Evolutionary conservation across 2,888 invertebrate species (phyloP), one percentile per base, ranked within the genome.

Genomic region (Tenthredo scrophulariae): DNA sequence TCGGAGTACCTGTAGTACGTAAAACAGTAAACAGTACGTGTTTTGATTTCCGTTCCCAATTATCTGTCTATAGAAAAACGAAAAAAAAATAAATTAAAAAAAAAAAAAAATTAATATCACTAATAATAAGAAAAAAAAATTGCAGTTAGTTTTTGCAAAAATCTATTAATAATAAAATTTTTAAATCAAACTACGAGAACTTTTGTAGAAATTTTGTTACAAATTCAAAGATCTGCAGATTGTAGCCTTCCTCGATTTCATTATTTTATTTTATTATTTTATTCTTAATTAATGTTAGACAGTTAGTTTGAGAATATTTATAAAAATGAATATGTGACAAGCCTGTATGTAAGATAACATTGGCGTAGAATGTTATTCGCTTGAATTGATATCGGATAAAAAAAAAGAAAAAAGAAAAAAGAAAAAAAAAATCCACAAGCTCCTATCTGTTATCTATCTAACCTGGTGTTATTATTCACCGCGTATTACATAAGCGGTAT

Each of bases 1-100:
- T 70, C 6, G 33, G 7, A 37, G 43, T 40, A 74, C 10, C 13
- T 67, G 7, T 67, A 26, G 7, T 67, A 26, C 43, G 13, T 2
- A 22, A 43, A 74, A 74, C 43, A 43, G 37, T 74, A 40, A 74
- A 74, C 72, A 74, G 72, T 74, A 74, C 72, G 43, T 74, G 72
- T 74, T 74, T 43, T 74, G 10, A 40, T 54, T 74, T 74, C n/a
- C 5, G 0, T 29, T 33, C 1, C 6, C 67, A 15, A 74, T 22
- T 18, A 74, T 74, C 40, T 22, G 10, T 37, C 70, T 18, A 9
- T 0, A n/a, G 0, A 37, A 7, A 37, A 6, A 37, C 5, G 1
- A 72, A 2, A 9, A 40, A 72, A 7, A 70, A 22, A n/a, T 54
- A 4, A 58, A n/a, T 4, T 18, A 22, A 58, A 58, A 18, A 18